These are phyloP conservation scores for Zoroaster sp. DNA, from an alignment of 53 echinoderm and acorn worm species.

Conservation along the genomic window DNA sequence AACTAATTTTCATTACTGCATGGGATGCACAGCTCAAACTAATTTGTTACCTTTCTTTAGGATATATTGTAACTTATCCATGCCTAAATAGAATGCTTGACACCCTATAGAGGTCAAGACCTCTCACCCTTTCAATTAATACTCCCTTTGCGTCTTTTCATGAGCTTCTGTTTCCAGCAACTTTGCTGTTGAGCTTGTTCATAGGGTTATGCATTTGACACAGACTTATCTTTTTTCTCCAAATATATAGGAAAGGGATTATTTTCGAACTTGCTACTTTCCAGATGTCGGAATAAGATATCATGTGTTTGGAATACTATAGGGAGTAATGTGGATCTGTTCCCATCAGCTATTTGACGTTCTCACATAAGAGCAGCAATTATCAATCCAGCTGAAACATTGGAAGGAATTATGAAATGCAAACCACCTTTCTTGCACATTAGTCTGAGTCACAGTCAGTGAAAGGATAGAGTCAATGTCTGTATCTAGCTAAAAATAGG, in stretches of 20 bases:
- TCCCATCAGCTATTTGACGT: slow-evolving; percentile 1
- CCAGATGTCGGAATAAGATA: background rate
- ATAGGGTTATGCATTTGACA: too few relatives aligned
- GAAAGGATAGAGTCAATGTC: slow-evolving; percentile 9
- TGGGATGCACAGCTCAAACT: too few relatives aligned
- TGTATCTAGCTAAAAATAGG: background rate
- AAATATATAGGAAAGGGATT: background rate
- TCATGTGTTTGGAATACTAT: background rate
- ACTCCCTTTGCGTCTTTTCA: too few relatives aligned
- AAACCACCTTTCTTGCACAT: slow-evolving; percentile 18
- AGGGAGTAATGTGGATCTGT: background rate
- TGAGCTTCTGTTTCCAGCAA: too few relatives aligned
- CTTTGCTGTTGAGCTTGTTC: too few relatives aligned
- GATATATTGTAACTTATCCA: too few relatives aligned
- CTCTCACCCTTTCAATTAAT: too few relatives aligned
- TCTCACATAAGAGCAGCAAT: slow-evolving; percentile 35
- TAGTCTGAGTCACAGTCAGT: slow-evolving; percentile 20
- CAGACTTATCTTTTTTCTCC: too few relatives aligned
- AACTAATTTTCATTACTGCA: too few relatives aligned
- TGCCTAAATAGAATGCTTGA: too few relatives aligned
- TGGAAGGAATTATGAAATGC: background rate
- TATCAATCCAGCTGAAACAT: slow-evolving; percentile 6
- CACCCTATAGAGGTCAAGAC: too few relatives aligned
- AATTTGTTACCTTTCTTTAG: too few relatives aligned
- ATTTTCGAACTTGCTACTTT: background rate